phyloP scores from a whole-genome alignment of 2,113 vertebrate genomes.

The Gymnocephalus cernua region DNA sequence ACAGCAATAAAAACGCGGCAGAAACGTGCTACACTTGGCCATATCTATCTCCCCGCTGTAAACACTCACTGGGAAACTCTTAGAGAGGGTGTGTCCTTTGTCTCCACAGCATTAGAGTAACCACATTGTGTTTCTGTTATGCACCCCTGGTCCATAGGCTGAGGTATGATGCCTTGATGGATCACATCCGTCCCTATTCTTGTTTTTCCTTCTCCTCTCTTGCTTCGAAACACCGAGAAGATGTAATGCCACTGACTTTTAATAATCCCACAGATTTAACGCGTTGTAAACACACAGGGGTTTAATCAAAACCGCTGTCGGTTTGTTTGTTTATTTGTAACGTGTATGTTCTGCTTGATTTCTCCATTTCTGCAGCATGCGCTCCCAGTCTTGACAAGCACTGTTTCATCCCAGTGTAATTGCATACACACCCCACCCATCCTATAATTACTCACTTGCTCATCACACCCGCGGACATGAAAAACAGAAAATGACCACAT shows the following conservation, averaged over 20 bases:
- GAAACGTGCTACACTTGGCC: no score
- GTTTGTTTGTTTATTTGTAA: conserved; percentile 72
- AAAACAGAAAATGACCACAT: conserved; percentile 72
- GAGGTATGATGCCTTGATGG: conserved; percentile 48
- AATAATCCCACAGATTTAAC: conserved; percentile 66
- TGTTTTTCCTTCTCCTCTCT: conserved; percentile 8
- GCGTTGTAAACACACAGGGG: conserved; percentile 64
- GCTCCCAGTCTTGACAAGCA: conserved; percentile 52
- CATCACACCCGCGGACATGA: conserved; percentile 64
- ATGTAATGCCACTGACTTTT: conserved; percentile 57
- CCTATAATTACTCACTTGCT: conserved; percentile 72
- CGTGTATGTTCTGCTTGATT: conserved; percentile 67
- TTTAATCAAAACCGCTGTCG: conserved; percentile 64
- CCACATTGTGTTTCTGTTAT: neutral
- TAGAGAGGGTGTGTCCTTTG: no score
- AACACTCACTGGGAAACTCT: no score
- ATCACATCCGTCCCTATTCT: conserved; percentile 41
- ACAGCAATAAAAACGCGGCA: no score
- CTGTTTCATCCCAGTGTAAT: conserved; percentile 69
- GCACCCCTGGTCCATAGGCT: conserved; percentile 19
- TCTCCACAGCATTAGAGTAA: no score
- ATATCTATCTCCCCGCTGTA: no score
- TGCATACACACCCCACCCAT: conserved; percentile 36
- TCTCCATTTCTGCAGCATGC: conserved; percentile 44
- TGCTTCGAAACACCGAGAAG: conserved; percentile 26